phyloP scores from a whole-genome alignment of 2,888 invertebrate species.

The Lepetodrilus schrolli region DNA sequence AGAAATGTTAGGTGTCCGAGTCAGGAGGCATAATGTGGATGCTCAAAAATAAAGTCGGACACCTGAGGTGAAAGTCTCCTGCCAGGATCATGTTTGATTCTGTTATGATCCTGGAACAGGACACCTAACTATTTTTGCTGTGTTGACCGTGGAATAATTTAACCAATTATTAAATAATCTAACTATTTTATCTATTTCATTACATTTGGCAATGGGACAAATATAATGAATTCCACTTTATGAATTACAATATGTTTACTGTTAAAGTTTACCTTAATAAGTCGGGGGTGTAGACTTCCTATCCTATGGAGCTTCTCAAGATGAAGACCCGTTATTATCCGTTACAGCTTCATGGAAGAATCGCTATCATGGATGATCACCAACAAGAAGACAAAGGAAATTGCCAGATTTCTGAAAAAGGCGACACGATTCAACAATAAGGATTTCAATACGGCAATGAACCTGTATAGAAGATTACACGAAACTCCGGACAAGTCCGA shows the following conservation, averaged over 20 bases:
- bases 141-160: too few relatives aligned
- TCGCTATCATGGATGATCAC: constrained; percentile 56
- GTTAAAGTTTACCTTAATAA: not conserved
- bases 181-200: too few relatives aligned
- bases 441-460: constrained; percentile 35
- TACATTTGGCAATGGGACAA: not conserved
- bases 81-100: too few relatives aligned
- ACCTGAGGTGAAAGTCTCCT: too few relatives aligned
- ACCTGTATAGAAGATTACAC: not conserved
- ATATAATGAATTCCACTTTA: not conserved
- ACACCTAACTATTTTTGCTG: too few relatives aligned
- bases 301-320: not conserved
- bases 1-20: too few relatives aligned
- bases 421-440: constrained; percentile 49
- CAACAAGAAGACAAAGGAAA: constrained; percentile 45
- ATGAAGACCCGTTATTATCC: not conserved
- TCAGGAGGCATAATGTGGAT: too few relatives aligned
- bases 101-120: too few relatives aligned
- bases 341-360: constrained; percentile 54
- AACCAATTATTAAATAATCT: too few relatives aligned
- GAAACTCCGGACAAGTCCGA: not conserved
- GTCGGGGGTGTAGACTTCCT: not conserved
- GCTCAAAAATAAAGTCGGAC: too few relatives aligned
- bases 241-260: not conserved
- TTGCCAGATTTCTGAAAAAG: constrained; percentile 48